These are phyloP conservation scores for Bucco capensis DNA, from an alignment of 2,113 vertebrate species.

Conservation along the genomic window DNA sequence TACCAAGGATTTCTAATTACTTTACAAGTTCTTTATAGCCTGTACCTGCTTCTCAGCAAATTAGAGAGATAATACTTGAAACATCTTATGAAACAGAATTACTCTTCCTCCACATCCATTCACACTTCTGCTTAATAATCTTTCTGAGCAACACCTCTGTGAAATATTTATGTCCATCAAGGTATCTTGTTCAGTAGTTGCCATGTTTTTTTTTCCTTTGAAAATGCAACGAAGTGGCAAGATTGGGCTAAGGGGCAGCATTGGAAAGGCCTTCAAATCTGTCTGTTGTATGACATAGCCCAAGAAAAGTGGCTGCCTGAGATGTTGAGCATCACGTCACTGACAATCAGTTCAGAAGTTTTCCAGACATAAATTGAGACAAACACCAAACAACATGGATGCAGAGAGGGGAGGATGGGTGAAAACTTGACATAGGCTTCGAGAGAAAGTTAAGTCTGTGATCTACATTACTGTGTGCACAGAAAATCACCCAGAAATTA, in stretches of 20 bases:
- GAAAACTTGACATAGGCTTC: not conserved
- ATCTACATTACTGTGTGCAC: not conserved
- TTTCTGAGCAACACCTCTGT: slow-evolving; percentile 41
- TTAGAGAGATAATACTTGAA: slow-evolving; percentile 64
- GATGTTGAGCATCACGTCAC: not conserved
- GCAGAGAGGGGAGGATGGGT: accelerated
- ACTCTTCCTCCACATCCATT: slow-evolving; percentile 41
- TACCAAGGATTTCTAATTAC: slow-evolving; percentile 70
- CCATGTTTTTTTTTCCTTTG: not conserved
- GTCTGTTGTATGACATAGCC: not conserved
- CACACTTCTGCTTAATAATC: slow-evolving; percentile 43
- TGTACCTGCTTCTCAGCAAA: slow-evolving; percentile 60
- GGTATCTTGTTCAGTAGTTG: slow-evolving; percentile 30
- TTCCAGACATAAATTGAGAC: not conserved
- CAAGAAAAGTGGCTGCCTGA: not conserved
- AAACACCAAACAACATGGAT: not conserved
- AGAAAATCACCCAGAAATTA: not conserved
- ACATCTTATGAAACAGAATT: slow-evolving; percentile 67
- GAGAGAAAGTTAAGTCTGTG: not conserved
- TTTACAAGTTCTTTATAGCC: slow-evolving; percentile 59
- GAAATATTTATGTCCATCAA: slow-evolving; percentile 53
- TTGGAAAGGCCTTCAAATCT: not conserved
- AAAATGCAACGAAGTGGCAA: not conserved
- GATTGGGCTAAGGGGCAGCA: not conserved
- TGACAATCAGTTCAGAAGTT: not conserved